phyloP scores from a whole-genome alignment of 2,113 vertebrate species.

The Pogona vitticeps region DNA sequence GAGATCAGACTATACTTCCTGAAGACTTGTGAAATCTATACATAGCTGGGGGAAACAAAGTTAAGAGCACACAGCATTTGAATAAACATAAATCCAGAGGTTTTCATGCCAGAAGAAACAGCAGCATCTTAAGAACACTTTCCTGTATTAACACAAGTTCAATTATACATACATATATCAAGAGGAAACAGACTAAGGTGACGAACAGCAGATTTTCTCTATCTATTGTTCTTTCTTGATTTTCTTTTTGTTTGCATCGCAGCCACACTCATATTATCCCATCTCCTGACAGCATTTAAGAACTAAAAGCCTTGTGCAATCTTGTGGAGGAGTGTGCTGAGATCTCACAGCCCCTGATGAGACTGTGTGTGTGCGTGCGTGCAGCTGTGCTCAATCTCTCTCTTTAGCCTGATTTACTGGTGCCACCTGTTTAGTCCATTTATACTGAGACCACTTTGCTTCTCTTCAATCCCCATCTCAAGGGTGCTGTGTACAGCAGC shows the following conservation, averaged over 20 bases:
- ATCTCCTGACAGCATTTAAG: not conserved
- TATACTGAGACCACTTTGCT: not conserved
- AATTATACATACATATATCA: conserved; percentile 1
- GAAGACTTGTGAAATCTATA: conserved; percentile 11
- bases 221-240: not conserved
- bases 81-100: conserved; percentile 12
- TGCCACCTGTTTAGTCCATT: not conserved
- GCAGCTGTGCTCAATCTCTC: not conserved
- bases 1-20: not conserved
- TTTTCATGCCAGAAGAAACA: conserved; percentile 14
- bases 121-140: not conserved
- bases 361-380: no score
- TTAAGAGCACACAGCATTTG: not conserved
- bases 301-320: not conserved
- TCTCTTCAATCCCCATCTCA: not conserved
- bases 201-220: not conserved
- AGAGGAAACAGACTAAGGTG: not conserved
- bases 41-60: not conserved
- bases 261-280: not conserved
- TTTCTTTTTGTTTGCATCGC: not conserved
- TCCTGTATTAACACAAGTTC: not conserved
- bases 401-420: not conserved
- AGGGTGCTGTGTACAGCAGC: not conserved
- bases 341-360: not conserved
- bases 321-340: not conserved